Evolutionary conservation across 2,888 invertebrate species (phyloP).

Genomic region (Selenia dentaria): DNA sequence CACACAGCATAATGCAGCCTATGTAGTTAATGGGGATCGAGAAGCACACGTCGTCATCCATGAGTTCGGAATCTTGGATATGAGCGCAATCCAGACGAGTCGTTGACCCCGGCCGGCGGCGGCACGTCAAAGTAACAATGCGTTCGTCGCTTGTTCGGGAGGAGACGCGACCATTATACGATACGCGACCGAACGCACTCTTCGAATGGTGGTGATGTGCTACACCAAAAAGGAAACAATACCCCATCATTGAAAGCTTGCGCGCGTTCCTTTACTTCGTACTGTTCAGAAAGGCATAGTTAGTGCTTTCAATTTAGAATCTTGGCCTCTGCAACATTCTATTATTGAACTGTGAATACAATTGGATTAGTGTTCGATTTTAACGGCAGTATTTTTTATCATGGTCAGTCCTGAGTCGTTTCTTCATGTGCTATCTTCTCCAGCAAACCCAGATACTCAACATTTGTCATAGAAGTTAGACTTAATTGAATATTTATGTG

Average conservation of each 20-base stretch:
- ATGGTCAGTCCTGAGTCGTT: too few species aligned
- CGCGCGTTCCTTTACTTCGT: slow-evolving; percentile 5
- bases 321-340: slow-evolving; percentile 4
- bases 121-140: slow-evolving; percentile 80
- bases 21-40: slow-evolving; percentile 4
- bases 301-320: neutral
- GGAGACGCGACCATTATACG: slow-evolving; percentile 47
- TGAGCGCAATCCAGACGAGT: slow-evolving; percentile 80
- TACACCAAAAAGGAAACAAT: slow-evolving; percentile 30
- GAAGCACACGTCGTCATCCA: slow-evolving; percentile 27
- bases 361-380: neutral
- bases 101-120: slow-evolving; percentile 68
- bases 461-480: too few species aligned
- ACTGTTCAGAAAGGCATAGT: neutral
- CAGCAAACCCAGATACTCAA: too few species aligned
- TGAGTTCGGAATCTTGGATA: slow-evolving; percentile 59
- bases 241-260: slow-evolving; percentile 10
- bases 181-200: slow-evolving; percentile 36
- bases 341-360: neutral
- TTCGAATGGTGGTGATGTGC: slow-evolving; percentile 16
- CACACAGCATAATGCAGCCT: too few species aligned
- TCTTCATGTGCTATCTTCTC: too few species aligned
- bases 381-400: too few species aligned
- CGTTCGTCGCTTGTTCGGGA: slow-evolving; percentile 57
- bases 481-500: too few species aligned